phyloP scores from a whole-genome alignment of 2,113 vertebrate species.

The Balaeniceps rex region DNA sequence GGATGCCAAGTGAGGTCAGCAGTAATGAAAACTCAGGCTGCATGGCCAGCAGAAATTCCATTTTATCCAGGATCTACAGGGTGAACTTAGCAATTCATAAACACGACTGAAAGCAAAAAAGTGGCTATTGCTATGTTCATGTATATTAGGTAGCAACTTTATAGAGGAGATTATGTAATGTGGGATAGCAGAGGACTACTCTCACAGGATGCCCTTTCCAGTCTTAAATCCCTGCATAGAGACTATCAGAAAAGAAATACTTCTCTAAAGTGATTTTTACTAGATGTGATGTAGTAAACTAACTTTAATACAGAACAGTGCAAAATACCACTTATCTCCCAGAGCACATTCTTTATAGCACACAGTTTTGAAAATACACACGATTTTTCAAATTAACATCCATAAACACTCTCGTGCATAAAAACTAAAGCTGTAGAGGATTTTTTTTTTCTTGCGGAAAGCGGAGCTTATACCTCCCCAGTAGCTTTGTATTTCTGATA shows the following conservation, averaged over 20 bases:
- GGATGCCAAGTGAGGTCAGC: slow-evolving; percentile 24
- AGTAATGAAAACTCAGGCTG: neutral
- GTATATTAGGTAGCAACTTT: neutral
- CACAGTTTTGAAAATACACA: neutral
- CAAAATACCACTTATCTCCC: neutral
- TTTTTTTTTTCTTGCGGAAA: neutral
- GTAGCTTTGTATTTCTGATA: neutral
- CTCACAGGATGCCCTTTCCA: neutral
- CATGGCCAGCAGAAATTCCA: neutral
- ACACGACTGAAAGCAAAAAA: neutral
- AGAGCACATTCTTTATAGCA: neutral
- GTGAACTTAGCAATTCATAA: neutral
- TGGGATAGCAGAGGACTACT: neutral
- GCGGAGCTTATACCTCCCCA: neutral
- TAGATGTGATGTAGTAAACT: slow-evolving; percentile 7
- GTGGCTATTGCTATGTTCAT: neutral
- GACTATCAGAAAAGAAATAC: neutral
- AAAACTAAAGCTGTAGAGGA: neutral
- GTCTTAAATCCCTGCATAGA: neutral
- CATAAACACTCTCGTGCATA: neutral
- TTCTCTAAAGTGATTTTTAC: neutral
- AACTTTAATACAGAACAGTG: neutral
- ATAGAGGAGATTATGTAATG: neutral
- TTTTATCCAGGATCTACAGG: neutral
- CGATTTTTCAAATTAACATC: neutral